These are phyloP conservation scores for Terebella lapidaria DNA, from an alignment of 2,888 invertebrate genomes.

Conservation along the genomic window DNA sequence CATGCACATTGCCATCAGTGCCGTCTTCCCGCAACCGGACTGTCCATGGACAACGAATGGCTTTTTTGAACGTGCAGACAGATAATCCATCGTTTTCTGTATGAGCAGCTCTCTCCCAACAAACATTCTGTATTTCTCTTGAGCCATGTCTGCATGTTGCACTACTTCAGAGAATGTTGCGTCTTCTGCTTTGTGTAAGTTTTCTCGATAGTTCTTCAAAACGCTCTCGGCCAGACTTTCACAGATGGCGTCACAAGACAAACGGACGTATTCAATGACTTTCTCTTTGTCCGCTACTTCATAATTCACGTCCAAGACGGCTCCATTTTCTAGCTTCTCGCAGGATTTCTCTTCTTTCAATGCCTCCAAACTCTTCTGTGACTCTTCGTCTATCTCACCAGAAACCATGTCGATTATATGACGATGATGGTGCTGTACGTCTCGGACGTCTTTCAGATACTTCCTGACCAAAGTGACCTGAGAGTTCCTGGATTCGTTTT, in stretches of 20 bases:
- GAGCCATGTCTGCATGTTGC: slow-evolving; percentile 9
- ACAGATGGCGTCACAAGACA: slow-evolving; percentile 17
- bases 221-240: slow-evolving; percentile 6
- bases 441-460: slow-evolving; percentile 2
- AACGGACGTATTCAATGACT: slow-evolving; percentile 4
- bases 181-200: slow-evolving; percentile 17
- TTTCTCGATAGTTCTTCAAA: slow-evolving; percentile 12
- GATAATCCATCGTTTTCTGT: neutral
- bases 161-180: slow-evolving; percentile 8
- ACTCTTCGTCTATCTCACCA: slow-evolving; percentile 5
- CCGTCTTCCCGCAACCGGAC: slow-evolving; percentile 22
- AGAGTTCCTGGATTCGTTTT: slow-evolving; percentile 5
- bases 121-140: slow-evolving; percentile 13
- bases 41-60: slow-evolving; percentile 10
- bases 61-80: neutral
- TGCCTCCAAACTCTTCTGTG: slow-evolving; percentile 3
- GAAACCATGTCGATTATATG: slow-evolving; percentile 11
- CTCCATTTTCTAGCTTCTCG: neutral
- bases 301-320: slow-evolving; percentile 8
- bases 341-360: slow-evolving; percentile 13
- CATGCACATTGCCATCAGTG: slow-evolving; percentile 18
- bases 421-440: slow-evolving; percentile 8
- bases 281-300: neutral
- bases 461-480: slow-evolving; percentile 5
- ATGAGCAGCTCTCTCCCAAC: slow-evolving; percentile 15